Conservation (phyloP, 92 coral and sea anemone genomes). For the Heliopora coerulea region DNA sequence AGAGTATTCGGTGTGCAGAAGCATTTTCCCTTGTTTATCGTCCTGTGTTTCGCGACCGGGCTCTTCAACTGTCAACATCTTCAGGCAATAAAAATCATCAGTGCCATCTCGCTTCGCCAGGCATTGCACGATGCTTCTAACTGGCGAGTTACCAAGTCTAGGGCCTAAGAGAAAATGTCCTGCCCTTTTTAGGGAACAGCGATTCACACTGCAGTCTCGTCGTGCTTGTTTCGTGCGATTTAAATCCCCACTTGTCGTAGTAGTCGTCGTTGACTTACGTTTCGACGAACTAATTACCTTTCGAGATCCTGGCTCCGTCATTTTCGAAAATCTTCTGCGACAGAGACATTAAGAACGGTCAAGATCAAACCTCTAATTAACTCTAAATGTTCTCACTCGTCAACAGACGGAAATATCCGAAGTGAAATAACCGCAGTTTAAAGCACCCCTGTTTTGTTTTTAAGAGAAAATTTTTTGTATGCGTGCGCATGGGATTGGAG, state of each 20-base stretch:
- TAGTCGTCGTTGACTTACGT: constrained; percentile 49
- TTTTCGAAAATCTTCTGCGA: constrained; percentile 10
- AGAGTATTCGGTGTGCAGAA: constrained; percentile 92
- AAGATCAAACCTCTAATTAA: background rate
- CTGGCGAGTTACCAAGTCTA: constrained; percentile 97
- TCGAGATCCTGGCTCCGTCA: constrained; percentile 42
- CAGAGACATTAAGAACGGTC: constrained; percentile 19
- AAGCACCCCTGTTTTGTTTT: background rate
- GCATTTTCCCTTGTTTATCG: constrained; percentile 97
- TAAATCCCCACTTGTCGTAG: constrained; percentile 43
- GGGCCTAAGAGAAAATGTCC: constrained; percentile 95
- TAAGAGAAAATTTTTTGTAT: constrained; percentile 11
- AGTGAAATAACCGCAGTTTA: constrained; percentile 1
- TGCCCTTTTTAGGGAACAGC: constrained; percentile 82
- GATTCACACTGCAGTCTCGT: constrained; percentile 56
- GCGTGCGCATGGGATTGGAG: constrained; percentile 48
- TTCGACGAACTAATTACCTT: constrained; percentile 32
- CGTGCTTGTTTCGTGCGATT: constrained; percentile 59
- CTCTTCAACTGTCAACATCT: constrained; percentile 87
- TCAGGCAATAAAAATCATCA: constrained; percentile 93
- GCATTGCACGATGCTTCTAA: constrained; percentile 95
- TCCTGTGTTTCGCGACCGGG: constrained; percentile 95
- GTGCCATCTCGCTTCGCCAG: constrained; percentile 97
- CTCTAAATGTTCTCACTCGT: too few relatives aligned
- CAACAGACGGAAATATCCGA: too few relatives aligned